Evolutionary conservation across 2,888 invertebrate genomes (phyloP), one percentile per base, ranked within the genome.

Genomic region (Thymelicus lineola): DNA sequence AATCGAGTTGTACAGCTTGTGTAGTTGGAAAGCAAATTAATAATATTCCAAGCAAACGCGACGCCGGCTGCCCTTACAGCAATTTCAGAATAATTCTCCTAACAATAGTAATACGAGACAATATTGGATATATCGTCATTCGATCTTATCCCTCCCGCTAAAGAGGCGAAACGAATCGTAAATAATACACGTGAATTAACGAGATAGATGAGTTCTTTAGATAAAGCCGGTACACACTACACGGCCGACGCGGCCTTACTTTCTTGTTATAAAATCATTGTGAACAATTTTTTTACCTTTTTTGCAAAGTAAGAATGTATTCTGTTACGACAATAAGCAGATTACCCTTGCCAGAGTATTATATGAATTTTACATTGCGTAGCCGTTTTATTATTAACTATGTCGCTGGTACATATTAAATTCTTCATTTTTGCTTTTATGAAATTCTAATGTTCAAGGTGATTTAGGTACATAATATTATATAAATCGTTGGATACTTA

Each of bases 171-270:
- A 84, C 87, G 87, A 90, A 88, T 87, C 88, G 90, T 88, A 86
- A 89, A 89, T 91, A 92, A 91, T 89, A 86, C 84, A 87, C 80
- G 81, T 82, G 89, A 88, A 89, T 89, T 90, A 89, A 88, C 84
- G 81, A 89, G 85, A 88, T 84, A 89, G 85, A 88, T 84, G 83
- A 85, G 84, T 86, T 86, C 86, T 84, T 85, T 89, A 74, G 71
- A 76, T 74, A 72, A 71, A 75, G 69, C 72, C 88, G 86, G 53
- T 64, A 45, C n/a, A 48, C 55, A 28, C 50, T 48, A 15, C 7
- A 48, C 15, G 7, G 12, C 9, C 57, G 57, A n/a, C 35, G 35
- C 57, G 35, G 57, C 7, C n/a, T 14, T 57, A 58, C 38, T 48
- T 58, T 48, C 59, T 42, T 38, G 28, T 58, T 50, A 67, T 61